phyloP scores from a whole-genome alignment of 2,113 vertebrate genomes.

The Tachycineta bicolor region DNA sequence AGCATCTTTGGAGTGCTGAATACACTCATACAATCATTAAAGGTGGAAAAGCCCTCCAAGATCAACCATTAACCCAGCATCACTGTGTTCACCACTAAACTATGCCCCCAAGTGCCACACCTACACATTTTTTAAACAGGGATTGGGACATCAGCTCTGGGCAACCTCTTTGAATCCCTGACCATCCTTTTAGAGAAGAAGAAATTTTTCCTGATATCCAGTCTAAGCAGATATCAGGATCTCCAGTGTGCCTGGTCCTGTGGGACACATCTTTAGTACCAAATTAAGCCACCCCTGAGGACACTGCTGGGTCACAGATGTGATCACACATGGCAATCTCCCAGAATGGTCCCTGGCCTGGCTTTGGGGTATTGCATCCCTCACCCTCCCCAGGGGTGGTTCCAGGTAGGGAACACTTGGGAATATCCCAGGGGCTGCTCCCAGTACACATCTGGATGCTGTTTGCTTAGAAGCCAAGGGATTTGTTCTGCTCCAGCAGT shows the following conservation, averaged over 20 bases:
- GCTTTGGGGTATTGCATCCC: accelerated
- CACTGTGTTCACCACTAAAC: background rate
- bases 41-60: background rate
- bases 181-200: background rate
- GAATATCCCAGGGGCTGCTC: background rate
- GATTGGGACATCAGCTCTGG: background rate
- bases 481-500: background rate
- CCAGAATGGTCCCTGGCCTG: background rate
- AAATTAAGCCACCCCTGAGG: background rate
- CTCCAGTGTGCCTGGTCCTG: accelerated
- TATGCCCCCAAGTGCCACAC: background rate
- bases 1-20: background rate
- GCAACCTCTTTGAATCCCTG: background rate
- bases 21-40: background rate
- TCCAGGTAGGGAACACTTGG: background rate
- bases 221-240: background rate
- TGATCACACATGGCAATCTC: background rate
- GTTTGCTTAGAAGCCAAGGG: background rate
- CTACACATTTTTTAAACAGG: background rate
- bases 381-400: accelerated
- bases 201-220: background rate
- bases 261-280: background rate
- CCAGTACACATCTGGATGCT: background rate
- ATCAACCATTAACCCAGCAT: background rate
- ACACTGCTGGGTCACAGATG: background rate